Conservation (phyloP, 2,113 vertebrate genomes). For the Cercocebus atys region DNA sequence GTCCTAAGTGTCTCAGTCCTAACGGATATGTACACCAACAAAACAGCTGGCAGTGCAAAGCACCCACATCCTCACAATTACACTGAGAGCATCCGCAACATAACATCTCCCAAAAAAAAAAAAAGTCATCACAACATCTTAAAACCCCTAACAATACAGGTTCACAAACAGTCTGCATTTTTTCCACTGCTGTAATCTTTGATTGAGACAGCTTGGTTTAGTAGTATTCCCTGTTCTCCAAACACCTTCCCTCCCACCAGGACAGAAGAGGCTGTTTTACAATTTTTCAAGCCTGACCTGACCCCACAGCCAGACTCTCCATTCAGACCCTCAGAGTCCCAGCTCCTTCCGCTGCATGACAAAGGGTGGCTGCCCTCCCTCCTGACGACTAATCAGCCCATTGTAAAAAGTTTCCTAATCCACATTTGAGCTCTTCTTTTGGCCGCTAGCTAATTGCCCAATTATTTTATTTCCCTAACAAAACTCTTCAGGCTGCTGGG, state of each 20-base stretch:
- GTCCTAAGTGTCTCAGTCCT: not conserved
- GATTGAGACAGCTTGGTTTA: not conserved
- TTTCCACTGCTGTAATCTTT: too few relatives aligned
- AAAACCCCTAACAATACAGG: not conserved
- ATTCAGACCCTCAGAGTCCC: slow-evolving; percentile 3
- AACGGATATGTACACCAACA: rapidly evolving
- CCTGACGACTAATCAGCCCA: not conserved
- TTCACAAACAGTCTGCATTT: not conserved
- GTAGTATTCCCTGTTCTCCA: not conserved
- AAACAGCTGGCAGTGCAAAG: rapidly evolving
- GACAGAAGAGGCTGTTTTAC: not conserved
- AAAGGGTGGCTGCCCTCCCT: slow-evolving; percentile 45
- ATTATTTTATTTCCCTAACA: slow-evolving; percentile 69
- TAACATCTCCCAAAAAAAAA: not conserved
- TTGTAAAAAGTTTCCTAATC: slow-evolving; percentile 59
- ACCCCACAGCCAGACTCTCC: not conserved
- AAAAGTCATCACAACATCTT: not conserved
- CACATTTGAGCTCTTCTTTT: slow-evolving; percentile 57
- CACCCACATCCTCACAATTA: not conserved
- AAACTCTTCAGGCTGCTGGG: slow-evolving; percentile 6
- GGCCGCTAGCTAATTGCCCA: slow-evolving; percentile 66
- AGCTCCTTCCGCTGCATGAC: slow-evolving; percentile 35
- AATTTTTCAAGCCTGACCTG: not conserved
- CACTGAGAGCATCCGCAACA: not conserved
- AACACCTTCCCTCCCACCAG: not conserved